phyloP scores from a whole-genome alignment of 2,888 invertebrate species.

The Gryllus longicercus region DNA sequence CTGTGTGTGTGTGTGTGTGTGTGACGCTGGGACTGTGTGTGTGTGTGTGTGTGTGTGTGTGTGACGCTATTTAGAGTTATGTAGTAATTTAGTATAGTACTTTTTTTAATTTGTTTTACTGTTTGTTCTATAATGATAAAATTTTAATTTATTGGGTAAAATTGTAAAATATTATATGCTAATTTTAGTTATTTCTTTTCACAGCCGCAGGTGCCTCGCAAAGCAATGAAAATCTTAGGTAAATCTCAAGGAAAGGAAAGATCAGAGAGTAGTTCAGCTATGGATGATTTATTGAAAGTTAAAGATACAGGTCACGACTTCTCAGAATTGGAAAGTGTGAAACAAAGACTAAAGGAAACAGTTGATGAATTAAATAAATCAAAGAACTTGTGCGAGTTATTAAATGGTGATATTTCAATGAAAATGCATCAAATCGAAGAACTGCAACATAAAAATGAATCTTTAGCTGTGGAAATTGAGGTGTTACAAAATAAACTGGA shows the following conservation, averaged over 20 bases:
- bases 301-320: not conserved
- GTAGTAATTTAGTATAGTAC: too few species aligned
- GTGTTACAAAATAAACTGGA: not conserved
- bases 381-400: not conserved
- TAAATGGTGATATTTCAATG: not conserved
- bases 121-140: too few species aligned
- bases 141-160: too few species aligned
- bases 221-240: not conserved
- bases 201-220: conserved; percentile 21
- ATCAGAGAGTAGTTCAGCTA: not conserved
- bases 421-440: conserved; percentile 4
- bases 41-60: too few species aligned
- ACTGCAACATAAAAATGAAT: not conserved
- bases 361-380: not conserved
- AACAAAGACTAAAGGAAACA: conserved; percentile 4
- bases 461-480: not conserved
- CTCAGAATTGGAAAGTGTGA: conserved; percentile 20
- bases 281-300: not conserved
- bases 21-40: too few species aligned
- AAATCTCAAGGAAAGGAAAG: not conserved
- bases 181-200: not conserved
- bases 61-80: too few species aligned
- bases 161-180: too few species aligned
- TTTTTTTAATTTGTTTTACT: too few species aligned
- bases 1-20: too few species aligned